Percentiles rank a stretch among this genome's conserved stretches.
Evolutionary conservation across 2,888 invertebrate genomes (phyloP).

Genomic region (Sinohyriopsis cumingii): DNA sequence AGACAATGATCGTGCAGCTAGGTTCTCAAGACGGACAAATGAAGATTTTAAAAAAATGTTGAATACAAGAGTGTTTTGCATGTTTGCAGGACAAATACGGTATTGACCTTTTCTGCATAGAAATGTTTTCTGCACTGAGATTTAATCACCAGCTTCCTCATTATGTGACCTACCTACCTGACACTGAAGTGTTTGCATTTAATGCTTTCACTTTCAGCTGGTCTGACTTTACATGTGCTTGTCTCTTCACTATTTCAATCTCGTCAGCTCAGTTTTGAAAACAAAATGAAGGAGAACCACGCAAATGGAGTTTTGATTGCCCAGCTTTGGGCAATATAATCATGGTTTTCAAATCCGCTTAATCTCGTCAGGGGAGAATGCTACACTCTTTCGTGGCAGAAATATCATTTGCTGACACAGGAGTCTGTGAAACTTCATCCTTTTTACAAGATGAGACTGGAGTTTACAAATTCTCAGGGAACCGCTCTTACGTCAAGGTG

Average conservation of each 20-base stretch:
- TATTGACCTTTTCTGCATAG: no score
- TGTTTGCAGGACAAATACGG: neutral
- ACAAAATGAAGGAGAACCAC: no score
- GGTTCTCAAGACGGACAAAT: neutral
- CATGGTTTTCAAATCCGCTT: slow-evolving; percentile 14
- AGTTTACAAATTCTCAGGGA: slow-evolving; percentile 30
- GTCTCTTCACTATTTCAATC: no score
- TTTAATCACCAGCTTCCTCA: neutral
- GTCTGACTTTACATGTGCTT: no score
- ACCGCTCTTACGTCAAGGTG: slow-evolving; percentile 12
- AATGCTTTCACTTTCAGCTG: no score
- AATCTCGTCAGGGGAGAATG: slow-evolving; percentile 4
- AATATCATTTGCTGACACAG: slow-evolving; percentile 13
- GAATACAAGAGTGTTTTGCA: neutral
- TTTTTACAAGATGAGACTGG: slow-evolving; percentile 24
- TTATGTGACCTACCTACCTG: no score
- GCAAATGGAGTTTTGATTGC: no score
- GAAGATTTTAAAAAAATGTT: neutral
- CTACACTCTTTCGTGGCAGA: slow-evolving; percentile 8
- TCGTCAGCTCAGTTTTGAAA: no score
- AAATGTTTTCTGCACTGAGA: slow-evolving; percentile 6
- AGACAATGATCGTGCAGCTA: neutral
- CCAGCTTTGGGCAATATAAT: slow-evolving; percentile 17
- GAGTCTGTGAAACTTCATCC: slow-evolving; percentile 14
- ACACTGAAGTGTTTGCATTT: no score